Base-by-base conservation (phyloP, 1,140 invertebrate genomes). In the Luehdorfia chinensis region DNA sequence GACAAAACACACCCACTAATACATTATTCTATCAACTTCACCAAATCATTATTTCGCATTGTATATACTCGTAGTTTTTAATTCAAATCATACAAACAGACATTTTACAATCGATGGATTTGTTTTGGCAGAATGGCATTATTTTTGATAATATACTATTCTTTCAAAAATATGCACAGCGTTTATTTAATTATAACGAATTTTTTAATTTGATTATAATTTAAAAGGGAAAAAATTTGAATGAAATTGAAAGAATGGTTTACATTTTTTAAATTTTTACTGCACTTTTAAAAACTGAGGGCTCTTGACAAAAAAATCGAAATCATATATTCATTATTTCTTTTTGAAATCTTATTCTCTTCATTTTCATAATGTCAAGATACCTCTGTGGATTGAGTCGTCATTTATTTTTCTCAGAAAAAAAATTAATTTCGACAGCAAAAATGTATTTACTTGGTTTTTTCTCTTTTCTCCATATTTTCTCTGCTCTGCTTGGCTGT, bases 401-500 rank as follows among this genome's bases (percentile, higher is more conserved):
- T 75, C 70, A 75, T 83, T 86, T 79, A 75, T 78, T 85, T 83
- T 80, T 80, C 68, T 66, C n/a, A 65, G 75, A 69, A 77, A 73
- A 79, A 70, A 34, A 73, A 76, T 81, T 78, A 71, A 79, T 86
- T 84, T 86, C 64, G 72, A 83, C 66, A 81, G 77, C 80, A 87
- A 84, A 79, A 84, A 81, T 84, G 75, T 87, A 87, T 87, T 87
- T 87, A 87, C 84, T 87, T 84, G 89, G 88, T 91, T 91, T 87
- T 70, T 90, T 90, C 88, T 90, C 87, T 91, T 91, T 91, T 89
- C 89, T 89, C 88, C 89, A 89, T 88, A 90, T 90, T 91, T 91
- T 91, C 89, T 90, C 90, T 91, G 90, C 91, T 92, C 90, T 92
- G 91, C 91, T 92, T 92, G 89, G 89, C 89, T 89, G 89, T 91